Base-by-base conservation (phyloP, 2,797 vertebrate species). In the Danio jaintianensis region DNA sequence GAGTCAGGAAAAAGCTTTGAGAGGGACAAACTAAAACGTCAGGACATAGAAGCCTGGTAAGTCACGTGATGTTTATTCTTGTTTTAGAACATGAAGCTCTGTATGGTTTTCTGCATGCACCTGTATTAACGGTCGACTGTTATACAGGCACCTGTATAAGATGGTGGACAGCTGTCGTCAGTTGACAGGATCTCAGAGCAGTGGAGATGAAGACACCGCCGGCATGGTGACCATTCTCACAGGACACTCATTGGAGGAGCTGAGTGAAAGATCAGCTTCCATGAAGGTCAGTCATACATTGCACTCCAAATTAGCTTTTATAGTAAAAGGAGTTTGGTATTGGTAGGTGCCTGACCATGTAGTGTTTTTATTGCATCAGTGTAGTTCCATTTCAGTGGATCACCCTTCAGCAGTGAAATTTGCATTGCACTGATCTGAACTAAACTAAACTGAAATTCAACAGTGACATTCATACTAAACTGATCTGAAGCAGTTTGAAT, bases 181-280 rank as follows among this genome's bases (percentile, higher is more conserved):
- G 82, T 87, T 99, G 76, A 98, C 96, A 0, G 90, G 98, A 83
- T 95, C 97, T 78, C 98, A 99, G 85, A 96, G 94, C 43, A 92
- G 90, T 0, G 95, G 96, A 2, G 97, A 98, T 15, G 98, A 99
- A 0, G 98, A 99, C 83, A 96, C 96, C 0, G 93, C 94, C 0
- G 97, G 98, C 29, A 99, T 99, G 98, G 98, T 99, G 87, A 99
- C 97, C 87, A 95, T 99, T 83, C 90, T 99, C 6, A 98, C 96
- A 0, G 96, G 95, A 73, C 93, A 95, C 36, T 90, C 92, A 0
- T 90, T 97, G 77, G 95, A 96, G 29, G 94, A 96, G 77, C 92
- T 94, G 0, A 88, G 89, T 61, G 38, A 55, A 0, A 94, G 91
- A 64, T 98, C 97, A 0, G 89, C 91, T 1, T 92, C 95, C 1